phyloP scores from a whole-genome alignment of 2,797 vertebrate genomes.

The Phyllotis vaccarum region DNA sequence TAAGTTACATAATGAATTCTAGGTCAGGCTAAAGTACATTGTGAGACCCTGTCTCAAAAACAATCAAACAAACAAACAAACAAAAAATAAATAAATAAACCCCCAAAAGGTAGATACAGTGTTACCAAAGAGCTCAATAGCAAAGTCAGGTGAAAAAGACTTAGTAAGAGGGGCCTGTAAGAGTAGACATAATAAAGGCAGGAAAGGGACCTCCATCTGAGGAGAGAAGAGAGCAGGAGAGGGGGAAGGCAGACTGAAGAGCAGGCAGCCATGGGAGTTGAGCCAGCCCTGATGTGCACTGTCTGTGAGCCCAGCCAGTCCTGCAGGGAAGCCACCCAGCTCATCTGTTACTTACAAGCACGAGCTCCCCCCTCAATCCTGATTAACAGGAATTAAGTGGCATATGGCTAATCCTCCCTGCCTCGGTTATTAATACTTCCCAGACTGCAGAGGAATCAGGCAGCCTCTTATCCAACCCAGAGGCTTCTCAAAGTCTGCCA shows the following conservation, averaged over 20 bases:
- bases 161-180: not conserved
- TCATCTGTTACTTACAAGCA: conserved; percentile 83
- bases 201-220: not conserved
- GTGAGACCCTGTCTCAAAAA: not conserved
- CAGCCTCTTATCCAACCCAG: not conserved
- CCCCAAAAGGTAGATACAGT: not conserved
- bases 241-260: not conserved
- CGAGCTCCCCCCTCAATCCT: conserved; percentile 83
- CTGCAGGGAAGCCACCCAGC: conserved; percentile 68
- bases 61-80: not conserved
- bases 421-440: conserved; percentile 70
- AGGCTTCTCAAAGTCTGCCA: not conserved
- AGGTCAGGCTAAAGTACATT: not conserved
- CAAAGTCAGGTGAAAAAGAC: not conserved
- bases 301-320: not conserved
- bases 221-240: not conserved
- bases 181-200: not conserved
- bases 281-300: not conserved
- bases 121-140: not conserved
- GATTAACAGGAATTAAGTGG: conserved; percentile 83
- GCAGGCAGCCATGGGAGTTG: conserved; percentile 16
- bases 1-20: not conserved
- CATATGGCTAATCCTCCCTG: conserved; percentile 86
- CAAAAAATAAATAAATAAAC: not conserved
- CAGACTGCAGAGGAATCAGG: not conserved